A percentile compares a stretch with the other conserved stretches of the same genome.
Evolutionary conservation across 1,140 invertebrate species (phyloP).

Genomic region (Steinernema khuongi): DNA sequence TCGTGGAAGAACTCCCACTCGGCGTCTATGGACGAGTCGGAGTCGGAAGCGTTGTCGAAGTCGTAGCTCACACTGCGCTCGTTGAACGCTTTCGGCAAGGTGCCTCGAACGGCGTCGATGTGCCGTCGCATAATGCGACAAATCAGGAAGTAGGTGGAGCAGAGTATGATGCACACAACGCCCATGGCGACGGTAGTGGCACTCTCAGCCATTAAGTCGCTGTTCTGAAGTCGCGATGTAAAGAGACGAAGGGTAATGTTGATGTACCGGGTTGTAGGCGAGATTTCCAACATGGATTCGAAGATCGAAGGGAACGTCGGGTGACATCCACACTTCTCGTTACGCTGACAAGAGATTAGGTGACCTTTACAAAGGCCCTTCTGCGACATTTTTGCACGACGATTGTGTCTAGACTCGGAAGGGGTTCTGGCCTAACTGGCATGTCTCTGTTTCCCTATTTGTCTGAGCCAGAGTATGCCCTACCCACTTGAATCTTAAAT

Average conservation of each 20-base stretch:
- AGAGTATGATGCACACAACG: background rate
- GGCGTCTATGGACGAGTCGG: background rate
- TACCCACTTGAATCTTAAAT: no score
- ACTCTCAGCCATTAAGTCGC: background rate
- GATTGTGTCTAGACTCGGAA: no score
- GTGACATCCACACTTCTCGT: no score
- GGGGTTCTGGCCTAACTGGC: no score
- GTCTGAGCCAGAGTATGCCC: no score
- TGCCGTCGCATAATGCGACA: background rate
- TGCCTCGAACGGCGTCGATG: background rate
- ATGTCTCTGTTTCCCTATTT: no score
- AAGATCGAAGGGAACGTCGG: no score
- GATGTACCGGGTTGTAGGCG: background rate
- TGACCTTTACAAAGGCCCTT: no score
- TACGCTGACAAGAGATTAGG: no score
- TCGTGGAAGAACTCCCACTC: conserved; percentile 10
- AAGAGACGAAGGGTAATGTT: background rate
- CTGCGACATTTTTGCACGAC: no score
- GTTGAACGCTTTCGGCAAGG: conserved; percentile 4
- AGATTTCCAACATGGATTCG: background rate
- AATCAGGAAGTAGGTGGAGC: background rate
- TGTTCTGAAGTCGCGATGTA: background rate
- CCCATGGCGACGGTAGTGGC: background rate
- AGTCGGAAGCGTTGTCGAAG: background rate
- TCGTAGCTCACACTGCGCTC: background rate